Evolutionary conservation across 2,797 vertebrate genomes (phyloP).

Genomic region (Anas acuta): DNA sequence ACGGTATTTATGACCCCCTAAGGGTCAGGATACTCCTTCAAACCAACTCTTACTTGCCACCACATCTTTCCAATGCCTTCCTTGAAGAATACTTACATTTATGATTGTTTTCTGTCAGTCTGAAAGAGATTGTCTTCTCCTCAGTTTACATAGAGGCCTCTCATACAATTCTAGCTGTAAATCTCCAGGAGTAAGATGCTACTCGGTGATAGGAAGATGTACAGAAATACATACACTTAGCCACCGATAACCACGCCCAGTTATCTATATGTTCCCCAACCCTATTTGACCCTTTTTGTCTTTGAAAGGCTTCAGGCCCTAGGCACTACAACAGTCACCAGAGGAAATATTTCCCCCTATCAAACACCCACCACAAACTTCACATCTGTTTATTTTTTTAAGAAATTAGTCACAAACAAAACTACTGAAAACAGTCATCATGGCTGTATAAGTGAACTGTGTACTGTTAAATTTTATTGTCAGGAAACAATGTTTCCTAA

Average conservation of each 20-base stretch:
- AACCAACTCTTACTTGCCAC: neutral
- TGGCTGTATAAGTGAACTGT: neutral
- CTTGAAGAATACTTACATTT: neutral
- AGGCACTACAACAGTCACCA: neutral
- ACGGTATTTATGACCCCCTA: neutral
- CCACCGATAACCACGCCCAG: neutral
- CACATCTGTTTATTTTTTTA: neutral
- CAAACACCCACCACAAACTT: neutral
- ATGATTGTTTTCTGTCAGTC: neutral
- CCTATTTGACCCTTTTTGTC: neutral
- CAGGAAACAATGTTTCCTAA: neutral
- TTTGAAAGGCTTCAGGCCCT: neutral
- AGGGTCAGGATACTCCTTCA: neutral
- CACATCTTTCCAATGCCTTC: neutral
- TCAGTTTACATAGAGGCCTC: neutral
- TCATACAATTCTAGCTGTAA: neutral
- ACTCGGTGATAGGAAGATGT: neutral
- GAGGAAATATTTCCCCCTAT: neutral
- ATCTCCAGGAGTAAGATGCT: neutral
- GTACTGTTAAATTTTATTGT: fast-evolving
- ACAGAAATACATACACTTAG: fast-evolving
- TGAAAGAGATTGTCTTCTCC: neutral
- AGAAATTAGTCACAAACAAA: neutral
- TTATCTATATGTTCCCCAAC: neutral
- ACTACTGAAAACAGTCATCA: neutral